Evolutionary conservation across 2,888 invertebrate species (phyloP).

Genomic region (Calameuta pallipes): DNA sequence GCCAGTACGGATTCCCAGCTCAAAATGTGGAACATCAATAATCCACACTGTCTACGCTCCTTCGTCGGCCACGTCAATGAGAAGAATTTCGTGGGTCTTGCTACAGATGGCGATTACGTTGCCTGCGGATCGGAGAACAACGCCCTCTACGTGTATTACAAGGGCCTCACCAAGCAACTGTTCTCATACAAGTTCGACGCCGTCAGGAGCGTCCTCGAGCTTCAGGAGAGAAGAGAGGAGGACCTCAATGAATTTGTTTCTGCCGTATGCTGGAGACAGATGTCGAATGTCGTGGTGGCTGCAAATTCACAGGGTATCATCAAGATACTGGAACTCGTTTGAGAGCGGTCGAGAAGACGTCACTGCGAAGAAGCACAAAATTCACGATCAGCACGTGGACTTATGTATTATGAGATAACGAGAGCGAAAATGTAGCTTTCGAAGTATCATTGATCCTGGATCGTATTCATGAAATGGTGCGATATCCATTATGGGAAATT

Average conservation of each 20-base stretch:
- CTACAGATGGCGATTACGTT: slow-evolving; percentile 91
- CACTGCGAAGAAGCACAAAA: not conserved
- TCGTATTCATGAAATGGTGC: not conserved
- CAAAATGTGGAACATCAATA: slow-evolving; percentile 90
- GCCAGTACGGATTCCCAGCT: slow-evolving; percentile 93
- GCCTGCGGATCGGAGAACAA: slow-evolving; percentile 97
- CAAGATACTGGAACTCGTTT: slow-evolving; percentile 85
- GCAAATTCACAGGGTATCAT: slow-evolving; percentile 95
- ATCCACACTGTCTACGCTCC: slow-evolving; percentile 82
- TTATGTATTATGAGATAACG: not conserved
- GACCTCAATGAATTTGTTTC: slow-evolving; percentile 94
- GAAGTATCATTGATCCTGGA: not conserved
- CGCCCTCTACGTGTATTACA: slow-evolving; percentile 91
- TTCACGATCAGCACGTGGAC: not conserved
- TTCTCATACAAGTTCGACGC: slow-evolving; percentile 90
- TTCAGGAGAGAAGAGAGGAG: slow-evolving; percentile 80
- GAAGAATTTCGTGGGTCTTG: slow-evolving; percentile 95
- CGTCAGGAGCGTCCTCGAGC: slow-evolving; percentile 78
- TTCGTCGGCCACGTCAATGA: slow-evolving; percentile 94
- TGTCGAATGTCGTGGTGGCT: slow-evolving; percentile 87
- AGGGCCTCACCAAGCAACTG: slow-evolving; percentile 87
- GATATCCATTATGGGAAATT: not conserved
- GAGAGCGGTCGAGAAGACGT: slow-evolving; percentile 39
- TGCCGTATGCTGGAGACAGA: slow-evolving; percentile 92
- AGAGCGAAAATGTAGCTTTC: not conserved